Evolutionary conservation across 2,888 invertebrate genomes (phyloP).

Genomic region (Ormyrus pomaceus): DNA sequence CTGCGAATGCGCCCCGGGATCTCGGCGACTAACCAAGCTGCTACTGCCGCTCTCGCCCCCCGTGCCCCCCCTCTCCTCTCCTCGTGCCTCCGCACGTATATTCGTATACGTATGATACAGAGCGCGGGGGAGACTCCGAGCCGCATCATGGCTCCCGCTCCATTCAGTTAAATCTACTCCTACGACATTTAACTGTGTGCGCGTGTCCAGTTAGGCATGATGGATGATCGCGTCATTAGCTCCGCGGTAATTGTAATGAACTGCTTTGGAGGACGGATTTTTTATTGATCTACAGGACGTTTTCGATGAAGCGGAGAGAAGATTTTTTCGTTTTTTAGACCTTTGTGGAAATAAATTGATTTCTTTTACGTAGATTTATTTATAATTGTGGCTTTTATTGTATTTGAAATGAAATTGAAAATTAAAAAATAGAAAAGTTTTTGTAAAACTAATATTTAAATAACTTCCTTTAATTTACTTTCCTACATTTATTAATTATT

Average conservation of each 20-base stretch:
- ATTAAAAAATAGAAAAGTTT: no score
- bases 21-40: slow-evolving; percentile 59
- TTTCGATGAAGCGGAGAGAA: no score
- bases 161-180: slow-evolving; percentile 29
- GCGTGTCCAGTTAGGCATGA: background rate
- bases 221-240: slow-evolving; percentile 3
- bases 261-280: background rate
- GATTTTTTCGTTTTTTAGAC: no score
- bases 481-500: no score
- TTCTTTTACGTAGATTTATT: no score
- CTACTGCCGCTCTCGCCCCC: background rate
- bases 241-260: slow-evolving; percentile 2
- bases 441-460: no score
- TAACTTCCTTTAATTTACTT: no score
- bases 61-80: slow-evolving; percentile 43
- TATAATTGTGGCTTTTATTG: no score
- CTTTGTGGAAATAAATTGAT: no score
- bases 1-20: slow-evolving; percentile 61
- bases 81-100: background rate
- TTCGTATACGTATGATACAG: background rate
- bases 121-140: background rate
- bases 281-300: no score
- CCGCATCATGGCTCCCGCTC: slow-evolving; percentile 51
- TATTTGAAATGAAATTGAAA: no score
- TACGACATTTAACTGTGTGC: background rate